A percentile compares a stretch with the other conserved stretches of the same genome.
Conservation (phyloP, 2,113 vertebrate species). For the Lepus americanus region DNA sequence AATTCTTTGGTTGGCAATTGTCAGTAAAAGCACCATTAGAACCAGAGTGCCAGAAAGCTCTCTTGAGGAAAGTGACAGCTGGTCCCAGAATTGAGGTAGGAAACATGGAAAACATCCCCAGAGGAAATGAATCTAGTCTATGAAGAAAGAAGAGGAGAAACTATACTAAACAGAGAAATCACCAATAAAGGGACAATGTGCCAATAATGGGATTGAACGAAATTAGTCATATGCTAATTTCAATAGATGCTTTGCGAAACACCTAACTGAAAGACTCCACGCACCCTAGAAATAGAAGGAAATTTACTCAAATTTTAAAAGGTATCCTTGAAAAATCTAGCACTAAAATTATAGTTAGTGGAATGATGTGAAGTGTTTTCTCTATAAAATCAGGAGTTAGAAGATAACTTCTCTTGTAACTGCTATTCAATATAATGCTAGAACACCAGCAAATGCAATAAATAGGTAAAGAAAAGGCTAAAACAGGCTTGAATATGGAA, state of each 20-base stretch:
- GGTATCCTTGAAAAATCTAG: not conserved
- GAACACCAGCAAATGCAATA: too few species aligned
- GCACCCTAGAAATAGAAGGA: not conserved
- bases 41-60: not conserved
- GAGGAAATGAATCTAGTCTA: not conserved
- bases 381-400: not conserved
- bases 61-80: not conserved
- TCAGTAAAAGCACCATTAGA: not conserved
- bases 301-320: not conserved
- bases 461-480: not conserved
- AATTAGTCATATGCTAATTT: not conserved
- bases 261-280: not conserved
- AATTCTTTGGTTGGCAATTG: not conserved
- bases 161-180: not conserved
- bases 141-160: not conserved
- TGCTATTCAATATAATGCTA: not conserved
- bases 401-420: not conserved
- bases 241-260: not conserved
- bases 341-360: not conserved
- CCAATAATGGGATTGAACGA: not conserved
- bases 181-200: not conserved
- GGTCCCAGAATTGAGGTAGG: not conserved
- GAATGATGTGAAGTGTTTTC: not conserved
- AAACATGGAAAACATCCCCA: not conserved
- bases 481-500: not conserved